Percentiles rank a stretch among this genome's conserved stretches.
Evolutionary conservation across 2,888 invertebrate species (phyloP).

Genomic region (Belgica antarctica): DNA sequence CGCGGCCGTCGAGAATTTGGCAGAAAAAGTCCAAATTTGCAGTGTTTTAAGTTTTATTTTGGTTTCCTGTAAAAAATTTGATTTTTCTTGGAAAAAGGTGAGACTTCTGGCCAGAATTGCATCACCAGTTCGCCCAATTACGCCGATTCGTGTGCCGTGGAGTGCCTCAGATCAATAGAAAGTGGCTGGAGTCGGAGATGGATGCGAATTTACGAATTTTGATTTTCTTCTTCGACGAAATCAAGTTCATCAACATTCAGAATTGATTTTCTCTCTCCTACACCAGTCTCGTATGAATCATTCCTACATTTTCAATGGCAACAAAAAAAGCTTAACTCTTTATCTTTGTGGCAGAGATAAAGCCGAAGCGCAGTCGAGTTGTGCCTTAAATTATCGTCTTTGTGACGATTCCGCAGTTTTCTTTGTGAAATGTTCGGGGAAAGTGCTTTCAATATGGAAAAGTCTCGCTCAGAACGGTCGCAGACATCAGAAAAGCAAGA

Average conservation of each 20-base stretch:
- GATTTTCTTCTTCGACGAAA: background rate
- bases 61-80: background rate
- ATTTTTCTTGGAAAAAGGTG: slow-evolving; percentile 13
- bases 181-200: background rate
- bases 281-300: slow-evolving; percentile 11
- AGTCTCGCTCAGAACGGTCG: background rate
- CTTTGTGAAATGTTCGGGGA: background rate
- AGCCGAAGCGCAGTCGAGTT: background rate
- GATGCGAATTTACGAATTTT: background rate
- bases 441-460: background rate
- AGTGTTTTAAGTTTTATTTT: slow-evolving; percentile 6
- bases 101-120: background rate
- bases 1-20: too few relatives aligned
- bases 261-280: slow-evolving; percentile 32
- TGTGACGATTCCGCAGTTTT: background rate
- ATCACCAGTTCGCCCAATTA: background rate
- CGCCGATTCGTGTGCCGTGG: background rate
- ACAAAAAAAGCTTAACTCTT: slow-evolving; percentile 33
- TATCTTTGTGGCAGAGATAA: background rate
- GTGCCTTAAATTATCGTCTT: background rate
- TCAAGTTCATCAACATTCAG: slow-evolving; percentile 37
- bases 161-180: slow-evolving; percentile 1
- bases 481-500: too few relatives aligned
- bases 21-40: too few relatives aligned
- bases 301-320: slow-evolving; percentile 17